Conservation (phyloP, 1,140 invertebrate genomes). For the Papilio helenus region DNA sequence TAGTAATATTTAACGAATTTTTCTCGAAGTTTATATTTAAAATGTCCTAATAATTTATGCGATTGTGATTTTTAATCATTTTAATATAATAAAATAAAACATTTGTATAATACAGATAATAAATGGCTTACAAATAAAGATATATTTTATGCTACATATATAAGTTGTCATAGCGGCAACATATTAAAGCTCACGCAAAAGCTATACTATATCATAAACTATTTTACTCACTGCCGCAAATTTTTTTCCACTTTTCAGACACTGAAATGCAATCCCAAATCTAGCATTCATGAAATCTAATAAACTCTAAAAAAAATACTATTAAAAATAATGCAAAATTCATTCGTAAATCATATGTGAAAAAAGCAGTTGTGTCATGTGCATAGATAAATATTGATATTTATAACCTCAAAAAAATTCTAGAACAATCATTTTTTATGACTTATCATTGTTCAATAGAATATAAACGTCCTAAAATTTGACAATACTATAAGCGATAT, state of each 20-base stretch:
- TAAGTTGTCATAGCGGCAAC: constrained; percentile 18
- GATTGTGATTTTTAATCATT: constrained; percentile 7
- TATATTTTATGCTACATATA: background rate
- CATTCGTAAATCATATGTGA: constrained; percentile 41
- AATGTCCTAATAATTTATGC: background rate
- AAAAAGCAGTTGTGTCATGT: constrained; percentile 44
- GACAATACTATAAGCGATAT: background rate
- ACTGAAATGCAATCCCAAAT: constrained; percentile 80
- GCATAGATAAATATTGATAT: constrained; percentile 37
- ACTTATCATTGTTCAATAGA: background rate
- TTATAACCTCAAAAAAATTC: constrained; percentile 17
- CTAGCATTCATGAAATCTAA: constrained; percentile 71
- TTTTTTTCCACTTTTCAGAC: constrained; percentile 82
- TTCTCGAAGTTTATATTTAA: background rate
- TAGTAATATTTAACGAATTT: background rate
- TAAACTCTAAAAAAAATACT: constrained; percentile 54
- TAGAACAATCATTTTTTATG: background rate
- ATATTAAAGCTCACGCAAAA: constrained; percentile 24
- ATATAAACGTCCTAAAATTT: background rate
- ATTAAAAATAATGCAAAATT: constrained; percentile 44
- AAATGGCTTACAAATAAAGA: background rate
- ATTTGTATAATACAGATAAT: background rate
- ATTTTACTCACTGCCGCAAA: constrained; percentile 79
- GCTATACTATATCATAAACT: constrained; percentile 39
- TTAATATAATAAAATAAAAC: background rate